A percentile compares a stretch with the other conserved stretches of the same genome.
These are phyloP conservation scores for Pristionchus japonicus DNA, from an alignment of 2,888 invertebrate genomes.

Conservation along the genomic window DNA sequence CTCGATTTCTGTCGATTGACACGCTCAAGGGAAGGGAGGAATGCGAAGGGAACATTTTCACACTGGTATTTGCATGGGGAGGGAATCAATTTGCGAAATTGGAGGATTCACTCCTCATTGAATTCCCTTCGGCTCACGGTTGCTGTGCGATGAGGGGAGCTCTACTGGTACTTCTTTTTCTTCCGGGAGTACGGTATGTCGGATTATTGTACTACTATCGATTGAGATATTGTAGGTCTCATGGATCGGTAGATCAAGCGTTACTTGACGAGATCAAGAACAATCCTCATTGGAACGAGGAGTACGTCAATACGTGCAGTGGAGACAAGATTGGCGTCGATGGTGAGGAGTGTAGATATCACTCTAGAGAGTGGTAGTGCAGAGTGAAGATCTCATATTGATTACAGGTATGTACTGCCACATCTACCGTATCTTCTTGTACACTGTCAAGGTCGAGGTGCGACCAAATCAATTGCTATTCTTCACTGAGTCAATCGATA, in stretches of 20 bases:
- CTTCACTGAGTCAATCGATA: neutral
- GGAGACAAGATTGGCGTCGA: constrained; percentile 6
- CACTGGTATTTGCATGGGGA: neutral
- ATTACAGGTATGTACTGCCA: neutral
- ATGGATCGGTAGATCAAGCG: neutral
- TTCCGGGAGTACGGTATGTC: constrained; percentile 4
- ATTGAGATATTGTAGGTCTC: neutral
- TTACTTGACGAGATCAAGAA: neutral
- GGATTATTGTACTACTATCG: neutral
- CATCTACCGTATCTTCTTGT: constrained; percentile 29
- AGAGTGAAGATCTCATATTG: neutral
- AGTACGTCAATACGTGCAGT: neutral
- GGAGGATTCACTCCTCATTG: neutral
- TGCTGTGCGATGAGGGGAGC: neutral
- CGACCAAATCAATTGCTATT: neutral
- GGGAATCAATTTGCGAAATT: neutral
- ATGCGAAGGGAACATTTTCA: neutral
- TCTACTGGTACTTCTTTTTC: neutral
- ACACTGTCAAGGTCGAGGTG: constrained; percentile 16
- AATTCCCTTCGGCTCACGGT: neutral
- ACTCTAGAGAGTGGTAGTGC: neutral
- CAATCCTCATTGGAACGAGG: constrained; percentile 11
- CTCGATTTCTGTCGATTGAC: neutral
- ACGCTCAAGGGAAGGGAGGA: neutral
- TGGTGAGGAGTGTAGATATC: neutral